These are phyloP conservation scores for Pinna nobilis DNA, from an alignment of 1,140 invertebrate species.

Conservation along the genomic window DNA sequence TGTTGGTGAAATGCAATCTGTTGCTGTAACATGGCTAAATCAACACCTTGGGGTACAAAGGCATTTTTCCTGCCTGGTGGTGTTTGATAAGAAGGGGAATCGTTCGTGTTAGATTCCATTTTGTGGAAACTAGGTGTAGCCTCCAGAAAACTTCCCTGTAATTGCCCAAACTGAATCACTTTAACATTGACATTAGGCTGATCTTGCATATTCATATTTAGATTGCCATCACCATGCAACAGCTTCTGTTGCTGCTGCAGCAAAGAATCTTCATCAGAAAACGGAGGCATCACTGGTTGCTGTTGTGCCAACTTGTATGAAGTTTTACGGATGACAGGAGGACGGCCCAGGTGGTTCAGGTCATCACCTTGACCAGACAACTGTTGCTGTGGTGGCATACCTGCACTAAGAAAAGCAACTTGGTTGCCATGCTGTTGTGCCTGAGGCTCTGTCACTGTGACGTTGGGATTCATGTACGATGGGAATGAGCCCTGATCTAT, in stretches of 20 bases:
- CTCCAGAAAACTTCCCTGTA: not conserved
- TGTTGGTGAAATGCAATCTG: conserved; percentile 35
- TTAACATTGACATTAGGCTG: not conserved
- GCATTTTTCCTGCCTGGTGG: conserved; percentile 42
- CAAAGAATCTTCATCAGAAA: conserved; percentile 16
- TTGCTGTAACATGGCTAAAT: conserved; percentile 34
- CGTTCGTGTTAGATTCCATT: not conserved
- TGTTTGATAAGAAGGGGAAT: conserved; percentile 27
- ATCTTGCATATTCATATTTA: not conserved
- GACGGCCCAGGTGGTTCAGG: conserved; percentile 74
- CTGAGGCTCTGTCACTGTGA: conserved; percentile 19
- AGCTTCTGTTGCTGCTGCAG: conserved; percentile 2
- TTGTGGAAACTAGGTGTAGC: not conserved
- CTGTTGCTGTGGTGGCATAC: conserved; percentile 15
- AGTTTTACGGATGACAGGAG: conserved; percentile 85
- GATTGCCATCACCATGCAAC: conserved; percentile 6
- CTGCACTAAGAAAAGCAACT: not conserved
- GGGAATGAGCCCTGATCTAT: conserved; percentile 51
- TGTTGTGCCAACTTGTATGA: conserved; percentile 87
- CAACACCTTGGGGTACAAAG: conserved; percentile 39
- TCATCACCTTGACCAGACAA: conserved; percentile 27
- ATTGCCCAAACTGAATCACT: not conserved
- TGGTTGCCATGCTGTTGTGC: conserved; percentile 10
- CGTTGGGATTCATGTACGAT: conserved; percentile 30
- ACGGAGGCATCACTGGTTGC: conserved; percentile 77